These are phyloP conservation scores for Lepisosteus osseus DNA, from an alignment of 2,113 vertebrate genomes.

Conservation along the genomic window DNA sequence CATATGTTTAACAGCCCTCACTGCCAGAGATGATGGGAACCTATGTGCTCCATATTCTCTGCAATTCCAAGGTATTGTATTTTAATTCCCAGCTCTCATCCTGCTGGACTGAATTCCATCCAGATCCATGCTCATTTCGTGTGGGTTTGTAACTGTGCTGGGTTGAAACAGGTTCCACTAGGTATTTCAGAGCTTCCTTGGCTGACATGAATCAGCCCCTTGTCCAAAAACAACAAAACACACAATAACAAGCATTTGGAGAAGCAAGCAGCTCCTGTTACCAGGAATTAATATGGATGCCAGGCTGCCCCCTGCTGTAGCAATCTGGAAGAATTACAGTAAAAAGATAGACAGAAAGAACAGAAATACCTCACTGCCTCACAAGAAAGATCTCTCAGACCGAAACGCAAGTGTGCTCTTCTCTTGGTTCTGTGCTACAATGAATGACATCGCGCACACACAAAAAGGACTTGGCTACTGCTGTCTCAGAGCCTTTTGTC, in stretches of 20 bases:
- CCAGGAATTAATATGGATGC: slow-evolving; percentile 33
- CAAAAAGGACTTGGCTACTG: slow-evolving; percentile 48
- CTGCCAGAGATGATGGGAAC: neutral
- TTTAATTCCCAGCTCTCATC: slow-evolving; percentile 13
- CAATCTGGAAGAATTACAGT: slow-evolving; percentile 39
- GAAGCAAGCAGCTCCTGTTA: slow-evolving; percentile 33
- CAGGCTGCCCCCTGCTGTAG: slow-evolving; percentile 47
- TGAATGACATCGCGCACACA: slow-evolving; percentile 35
- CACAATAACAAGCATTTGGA: slow-evolving; percentile 26
- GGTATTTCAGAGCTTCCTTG: slow-evolving; percentile 25
- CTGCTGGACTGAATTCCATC: slow-evolving; percentile 11
- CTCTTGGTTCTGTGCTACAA: slow-evolving; percentile 34
- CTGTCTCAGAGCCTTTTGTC: slow-evolving; percentile 36
- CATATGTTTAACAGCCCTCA: too few relatives aligned
- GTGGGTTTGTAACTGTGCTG: slow-evolving; percentile 19
- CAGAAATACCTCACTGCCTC: slow-evolving; percentile 28
- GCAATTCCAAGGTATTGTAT: slow-evolving; percentile 20
- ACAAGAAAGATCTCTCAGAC: slow-evolving; percentile 17
- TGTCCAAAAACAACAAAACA: slow-evolving; percentile 5
- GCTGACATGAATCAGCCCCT: slow-evolving; percentile 16
- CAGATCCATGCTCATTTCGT: slow-evolving; percentile 20
- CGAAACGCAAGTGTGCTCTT: slow-evolving; percentile 26
- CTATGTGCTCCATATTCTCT: slow-evolving; percentile 11
- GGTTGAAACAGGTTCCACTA: slow-evolving; percentile 11
- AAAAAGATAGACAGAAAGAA: slow-evolving; percentile 20